These are phyloP conservation scores for Triops cancriformis DNA, from an alignment of 1,140 invertebrate genomes.

Conservation along the genomic window DNA sequence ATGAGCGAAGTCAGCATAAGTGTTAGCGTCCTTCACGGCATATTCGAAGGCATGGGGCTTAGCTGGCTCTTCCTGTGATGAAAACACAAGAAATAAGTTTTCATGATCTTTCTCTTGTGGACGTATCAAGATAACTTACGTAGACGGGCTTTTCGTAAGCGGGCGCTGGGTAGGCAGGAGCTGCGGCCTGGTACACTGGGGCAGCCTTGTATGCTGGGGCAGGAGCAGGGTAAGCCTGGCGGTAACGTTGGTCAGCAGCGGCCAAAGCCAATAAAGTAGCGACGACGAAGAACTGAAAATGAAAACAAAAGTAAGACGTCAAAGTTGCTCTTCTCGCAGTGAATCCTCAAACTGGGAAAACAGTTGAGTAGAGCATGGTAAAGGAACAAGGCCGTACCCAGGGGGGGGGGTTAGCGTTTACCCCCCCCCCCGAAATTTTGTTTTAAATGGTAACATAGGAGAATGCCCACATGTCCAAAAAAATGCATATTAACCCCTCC, in stretches of 20 bases:
- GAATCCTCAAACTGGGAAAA: no score
- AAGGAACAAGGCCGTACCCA: no score
- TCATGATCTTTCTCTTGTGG: background rate
- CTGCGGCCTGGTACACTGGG: background rate
- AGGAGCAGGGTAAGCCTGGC: conserved; percentile 2
- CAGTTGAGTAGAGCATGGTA: background rate
- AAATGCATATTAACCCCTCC: no score
- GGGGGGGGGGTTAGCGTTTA: no score
- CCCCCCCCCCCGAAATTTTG: no score
- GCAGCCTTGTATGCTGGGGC: conserved; percentile 17
- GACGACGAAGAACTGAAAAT: background rate
- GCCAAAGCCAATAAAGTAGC: conserved; percentile 17
- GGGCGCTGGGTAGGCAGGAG: background rate
- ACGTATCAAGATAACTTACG: background rate
- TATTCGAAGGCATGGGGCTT: conserved; percentile 66
- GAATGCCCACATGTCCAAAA: no score
- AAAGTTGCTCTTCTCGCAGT: no score
- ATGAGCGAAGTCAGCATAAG: conserved; percentile 63
- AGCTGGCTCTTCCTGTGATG: conserved; percentile 45
- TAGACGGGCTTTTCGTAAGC: conserved; percentile 17
- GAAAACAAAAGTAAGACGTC: background rate
- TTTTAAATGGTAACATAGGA: no score
- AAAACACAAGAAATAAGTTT: background rate
- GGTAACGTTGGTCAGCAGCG: background rate
- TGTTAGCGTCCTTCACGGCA: conserved; percentile 55